Base-by-base conservation (phyloP, 2,113 vertebrate genomes). In the Rhodinocichla rosea region DNA sequence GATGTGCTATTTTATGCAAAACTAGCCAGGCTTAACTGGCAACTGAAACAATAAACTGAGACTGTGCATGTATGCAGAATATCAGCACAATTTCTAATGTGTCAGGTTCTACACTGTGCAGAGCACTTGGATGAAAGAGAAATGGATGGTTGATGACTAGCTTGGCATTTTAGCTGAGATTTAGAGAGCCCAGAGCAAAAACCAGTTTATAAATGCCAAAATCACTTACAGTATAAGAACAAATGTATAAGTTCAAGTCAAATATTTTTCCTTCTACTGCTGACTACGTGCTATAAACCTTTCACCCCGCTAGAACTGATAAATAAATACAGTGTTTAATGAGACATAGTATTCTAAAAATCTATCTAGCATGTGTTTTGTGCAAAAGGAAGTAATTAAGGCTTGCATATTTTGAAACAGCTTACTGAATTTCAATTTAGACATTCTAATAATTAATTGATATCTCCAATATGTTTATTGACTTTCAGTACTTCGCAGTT, bases 81-180 rank as follows among this genome's bases (percentile, higher is more conserved):
- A 88, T 86, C 78, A 92, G 53, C 44, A 69, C n/a, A 33, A n/a
- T 94, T 57, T 91, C 78, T 87, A 60, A 86, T 37, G n/a, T 87
- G 83, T 95, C 82, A 78, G 62, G 45, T 80, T 85, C 69, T 90
- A 53, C 87, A 56, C 28, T 67, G 68, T 49, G 37, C 63, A 95
- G 60, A 95, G 62, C 37, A 69, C 70, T 85, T 85, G 52, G 67
- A 79, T 96, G 82, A 96, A 95, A 94, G 44, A 40, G 42, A 88
- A 96, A 93, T 68, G 53, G 76, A 89, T 93, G 69, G 92, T 18
- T 94, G 95, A 92, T 83, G 70, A 90, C 52, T 81, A 83, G 27
- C 50, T 84, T 92, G 87, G 93, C 83, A 97, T 90, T 96, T 96
- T 86, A 87, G 69, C 67, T 81, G 62, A 94, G 80, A 94, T 94